Evolutionary conservation across 2,888 invertebrate genomes (phyloP), one percentile per base, ranked within the genome.

Genomic region (Ectropis crepuscularia): DNA sequence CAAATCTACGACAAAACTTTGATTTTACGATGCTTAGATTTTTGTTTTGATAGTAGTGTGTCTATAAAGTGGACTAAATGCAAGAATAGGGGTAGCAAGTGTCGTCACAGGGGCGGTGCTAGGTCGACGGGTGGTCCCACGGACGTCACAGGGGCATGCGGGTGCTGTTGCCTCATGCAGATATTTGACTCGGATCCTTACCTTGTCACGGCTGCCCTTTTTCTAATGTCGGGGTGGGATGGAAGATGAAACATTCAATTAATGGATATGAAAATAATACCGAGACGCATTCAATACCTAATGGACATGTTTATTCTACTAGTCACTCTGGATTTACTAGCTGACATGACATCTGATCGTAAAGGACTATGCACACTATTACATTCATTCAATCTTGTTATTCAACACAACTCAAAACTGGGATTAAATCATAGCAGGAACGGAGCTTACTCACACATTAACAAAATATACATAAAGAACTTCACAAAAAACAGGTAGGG

Each of bases 161-260:
- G 87, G 90, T 87, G 86, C 86, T 82, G 85, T 87, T 78, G 55
- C 80, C 77, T 72, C 92, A 92, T 92, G 92, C 92, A 83, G 79
- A 86, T 81, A 86, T 77, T 65, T 67, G 65, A 65, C 64, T 81
- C 80, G 86, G 85, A 81, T 82, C 88, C 95, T 95, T 95, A 96
- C 96, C 96, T 96, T 96, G 88, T 97, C 96, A 88, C 96, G 95
- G 93, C 96, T 96, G 93, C 96, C 96, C 93, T 96, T 96, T 95
- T 96, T 97, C 96, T 96, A 95, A 90, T 83, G 88, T 92, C 81
- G 91, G 89, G 87, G 89, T 83, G 79, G 88, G 86, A 92, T 91
- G 92, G 88, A 91, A 92, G 89, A 91, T 90, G 92, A 92, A 92
- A 92, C 88, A 91, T 89, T 87, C 74, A 85, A 90, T 92, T 92